Evolutionary conservation across 2,888 invertebrate genomes (phyloP).

Genomic region (Eristalinus sepulchralis): DNA sequence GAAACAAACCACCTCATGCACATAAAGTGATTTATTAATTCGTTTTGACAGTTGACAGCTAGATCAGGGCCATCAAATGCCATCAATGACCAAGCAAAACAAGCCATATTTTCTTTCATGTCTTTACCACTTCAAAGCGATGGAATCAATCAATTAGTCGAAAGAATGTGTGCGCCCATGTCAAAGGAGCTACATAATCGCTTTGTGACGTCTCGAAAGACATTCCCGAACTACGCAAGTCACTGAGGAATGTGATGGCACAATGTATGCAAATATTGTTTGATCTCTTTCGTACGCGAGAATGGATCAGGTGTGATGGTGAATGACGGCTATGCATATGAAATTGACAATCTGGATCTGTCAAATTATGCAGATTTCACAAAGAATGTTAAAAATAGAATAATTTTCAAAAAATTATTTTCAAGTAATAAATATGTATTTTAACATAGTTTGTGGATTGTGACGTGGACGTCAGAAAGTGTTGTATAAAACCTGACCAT

Average conservation of each 20-base stretch:
- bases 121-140: neutral
- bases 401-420: neutral
- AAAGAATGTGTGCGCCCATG: neutral
- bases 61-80: constrained; percentile 34
- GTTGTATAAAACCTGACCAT: neutral
- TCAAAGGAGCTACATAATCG: neutral
- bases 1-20: neutral
- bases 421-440: neutral
- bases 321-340: neutral
- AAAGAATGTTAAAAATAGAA: neutral
- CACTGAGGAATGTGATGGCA: neutral
- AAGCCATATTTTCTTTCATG: neutral
- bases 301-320: neutral
- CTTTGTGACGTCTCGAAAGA: neutral
- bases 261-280: neutral
- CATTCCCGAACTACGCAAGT: neutral
- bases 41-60: constrained; percentile 34
- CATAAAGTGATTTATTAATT: constrained; percentile 15
- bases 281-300: neutral
- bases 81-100: neutral
- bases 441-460: neutral
- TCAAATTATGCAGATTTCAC: neutral
- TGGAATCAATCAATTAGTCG: neutral
- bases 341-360: neutral
- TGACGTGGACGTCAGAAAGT: neutral